These are phyloP conservation scores for Sitophilus oryzae DNA, from an alignment of 1,140 invertebrate genomes.

Conservation along the genomic window DNA sequence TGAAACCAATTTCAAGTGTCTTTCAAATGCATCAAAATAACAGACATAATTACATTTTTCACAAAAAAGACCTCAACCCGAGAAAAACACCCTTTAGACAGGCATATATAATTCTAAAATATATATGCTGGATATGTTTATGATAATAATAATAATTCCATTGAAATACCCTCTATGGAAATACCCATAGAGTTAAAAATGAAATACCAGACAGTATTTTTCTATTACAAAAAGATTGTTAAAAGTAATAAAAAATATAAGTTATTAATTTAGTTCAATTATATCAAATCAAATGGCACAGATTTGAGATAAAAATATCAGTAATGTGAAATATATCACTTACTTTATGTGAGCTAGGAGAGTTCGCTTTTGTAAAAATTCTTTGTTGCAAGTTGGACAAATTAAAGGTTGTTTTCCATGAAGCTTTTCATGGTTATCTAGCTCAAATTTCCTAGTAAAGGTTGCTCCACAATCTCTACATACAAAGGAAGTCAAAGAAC, in stretches of 20 bases:
- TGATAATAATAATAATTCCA: no score
- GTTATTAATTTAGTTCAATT: neutral
- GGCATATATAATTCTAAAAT: no score
- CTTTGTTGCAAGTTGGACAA: conserved; percentile 73
- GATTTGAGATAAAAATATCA: no score
- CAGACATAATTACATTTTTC: no score
- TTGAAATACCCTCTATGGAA: no score
- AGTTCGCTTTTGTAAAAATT: conserved; percentile 77
- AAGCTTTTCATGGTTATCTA: conserved; percentile 73
- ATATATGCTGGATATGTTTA: no score
- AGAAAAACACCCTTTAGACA: no score
- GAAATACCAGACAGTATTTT: neutral
- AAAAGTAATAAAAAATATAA: conserved; percentile 39
- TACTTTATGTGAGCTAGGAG: conserved; percentile 70
- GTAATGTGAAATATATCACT: conserved; percentile 10
- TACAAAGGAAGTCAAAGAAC: conserved; percentile 72
- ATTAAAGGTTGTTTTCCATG: conserved; percentile 75
- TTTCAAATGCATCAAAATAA: no score
- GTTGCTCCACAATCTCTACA: conserved; percentile 77
- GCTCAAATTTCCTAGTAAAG: conserved; percentile 76
- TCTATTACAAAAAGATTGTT: conserved; percentile 61
- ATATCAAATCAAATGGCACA: no score
- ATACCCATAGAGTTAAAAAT: no score
- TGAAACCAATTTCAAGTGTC: no score
- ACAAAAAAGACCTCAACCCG: no score